A percentile compares a stretch with the other conserved stretches of the same genome.
Evolutionary conservation across 2,113 vertebrate genomes (phyloP).

Genomic region (Nesoenas mayeri): DNA sequence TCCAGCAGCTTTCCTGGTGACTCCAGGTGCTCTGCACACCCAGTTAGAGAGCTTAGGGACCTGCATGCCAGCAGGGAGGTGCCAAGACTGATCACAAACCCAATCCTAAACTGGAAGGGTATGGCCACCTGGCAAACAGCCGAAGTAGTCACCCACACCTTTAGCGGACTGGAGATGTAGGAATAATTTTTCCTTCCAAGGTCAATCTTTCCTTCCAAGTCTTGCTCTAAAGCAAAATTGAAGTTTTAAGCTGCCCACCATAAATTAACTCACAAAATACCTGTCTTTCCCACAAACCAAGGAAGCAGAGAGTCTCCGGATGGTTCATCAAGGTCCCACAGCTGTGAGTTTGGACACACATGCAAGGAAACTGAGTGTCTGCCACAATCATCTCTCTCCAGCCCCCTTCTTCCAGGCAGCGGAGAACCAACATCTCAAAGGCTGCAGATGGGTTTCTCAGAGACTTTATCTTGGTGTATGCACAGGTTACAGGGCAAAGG

Average conservation of each 20-base stretch:
- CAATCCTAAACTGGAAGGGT: neutral
- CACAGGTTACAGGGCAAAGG: neutral
- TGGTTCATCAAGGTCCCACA: neutral
- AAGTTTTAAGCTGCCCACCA: neutral
- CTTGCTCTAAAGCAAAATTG: neutral
- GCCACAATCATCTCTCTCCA: neutral
- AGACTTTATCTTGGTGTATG: neutral
- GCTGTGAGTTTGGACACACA: neutral
- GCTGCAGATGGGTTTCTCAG: neutral
- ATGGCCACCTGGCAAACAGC: neutral
- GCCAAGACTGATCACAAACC: neutral
- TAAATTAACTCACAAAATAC: neutral
- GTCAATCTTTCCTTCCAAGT: neutral
- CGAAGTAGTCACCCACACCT: neutral
- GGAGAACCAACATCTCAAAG: neutral
- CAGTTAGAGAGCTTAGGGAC: neutral
- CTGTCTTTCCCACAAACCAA: neutral
- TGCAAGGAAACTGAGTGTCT: neutral
- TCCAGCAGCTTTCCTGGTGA: neutral
- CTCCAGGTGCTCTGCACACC: neutral
- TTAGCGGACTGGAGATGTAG: neutral
- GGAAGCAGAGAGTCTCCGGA: neutral
- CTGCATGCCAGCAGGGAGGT: fast-evolving
- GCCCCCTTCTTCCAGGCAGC: neutral
- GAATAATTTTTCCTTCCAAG: neutral